These are phyloP conservation scores for Drosophila obscura DNA, from an alignment of 1,140 invertebrate species.

Conservation along the genomic window DNA sequence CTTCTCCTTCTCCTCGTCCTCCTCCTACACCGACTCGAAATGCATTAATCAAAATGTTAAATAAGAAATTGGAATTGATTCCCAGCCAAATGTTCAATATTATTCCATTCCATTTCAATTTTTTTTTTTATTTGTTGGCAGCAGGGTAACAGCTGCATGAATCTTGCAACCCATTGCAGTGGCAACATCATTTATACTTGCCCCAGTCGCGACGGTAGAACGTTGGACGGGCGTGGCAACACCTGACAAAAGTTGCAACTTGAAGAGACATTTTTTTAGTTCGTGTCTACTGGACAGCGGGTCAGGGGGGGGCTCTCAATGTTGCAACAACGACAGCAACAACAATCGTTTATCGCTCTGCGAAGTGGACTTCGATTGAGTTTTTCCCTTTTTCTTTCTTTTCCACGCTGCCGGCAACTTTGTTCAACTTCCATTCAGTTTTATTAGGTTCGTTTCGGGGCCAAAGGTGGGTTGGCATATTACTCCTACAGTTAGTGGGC, in stretches of 20 bases:
- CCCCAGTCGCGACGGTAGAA: background rate
- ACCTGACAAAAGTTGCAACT: constrained; percentile 36
- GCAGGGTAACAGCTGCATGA: constrained; percentile 18
- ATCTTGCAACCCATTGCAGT: constrained; percentile 13
- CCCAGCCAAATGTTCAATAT: constrained; percentile 68
- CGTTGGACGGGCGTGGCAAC: constrained; percentile 8
- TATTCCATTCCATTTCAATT: constrained; percentile 37
- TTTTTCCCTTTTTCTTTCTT: background rate
- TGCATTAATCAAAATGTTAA: constrained; percentile 82
- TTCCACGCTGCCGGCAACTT: constrained; percentile 8
- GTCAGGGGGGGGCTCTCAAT: constrained; percentile 10
- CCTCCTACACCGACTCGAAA: background rate
- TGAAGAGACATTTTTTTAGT: constrained; percentile 16
- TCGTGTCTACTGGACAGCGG: constrained; percentile 13
- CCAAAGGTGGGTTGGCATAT: background rate
- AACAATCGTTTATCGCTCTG: constrained; percentile 47
- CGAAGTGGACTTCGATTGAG: constrained; percentile 40
- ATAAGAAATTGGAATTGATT: constrained; percentile 78
- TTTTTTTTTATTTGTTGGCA: constrained; percentile 31
- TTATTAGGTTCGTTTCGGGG: constrained; percentile 17
- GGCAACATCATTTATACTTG: constrained; percentile 52
- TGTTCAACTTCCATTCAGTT: constrained; percentile 19
- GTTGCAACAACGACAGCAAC: constrained; percentile 29
- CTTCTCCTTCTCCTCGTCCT: background rate
- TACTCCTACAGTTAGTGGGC: constrained; percentile 6